These are phyloP conservation scores for Labroides dimidiatus DNA, from an alignment of 2,797 vertebrate species.

Conservation along the genomic window DNA sequence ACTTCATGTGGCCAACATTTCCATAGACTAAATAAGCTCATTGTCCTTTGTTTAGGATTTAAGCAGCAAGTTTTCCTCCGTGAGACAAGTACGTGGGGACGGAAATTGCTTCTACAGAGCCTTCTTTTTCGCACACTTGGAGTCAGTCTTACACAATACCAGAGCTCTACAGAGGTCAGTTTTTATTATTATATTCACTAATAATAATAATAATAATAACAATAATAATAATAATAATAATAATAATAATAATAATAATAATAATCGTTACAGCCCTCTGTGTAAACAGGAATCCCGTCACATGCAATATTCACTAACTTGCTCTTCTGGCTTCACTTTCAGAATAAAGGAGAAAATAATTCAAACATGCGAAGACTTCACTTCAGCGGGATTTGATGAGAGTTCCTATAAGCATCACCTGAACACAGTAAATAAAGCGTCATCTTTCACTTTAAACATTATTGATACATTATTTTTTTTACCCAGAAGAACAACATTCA, in stretches of 20 bases:
- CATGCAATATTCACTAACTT: neutral
- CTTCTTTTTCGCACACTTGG: conserved; percentile 85
- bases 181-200: no score
- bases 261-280: no score
- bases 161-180: conserved; percentile 84
- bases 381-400: conserved; percentile 79
- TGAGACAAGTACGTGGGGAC: conserved; percentile 87
- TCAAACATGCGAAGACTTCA: conserved; percentile 69
- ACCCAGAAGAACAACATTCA: no score
- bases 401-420: conserved; percentile 75
- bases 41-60: conserved; percentile 82
- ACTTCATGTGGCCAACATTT: neutral
- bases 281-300: neutral
- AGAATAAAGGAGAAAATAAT: conserved; percentile 80
- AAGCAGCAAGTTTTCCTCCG: conserved; percentile 80
- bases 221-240: no score
- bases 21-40: neutral
- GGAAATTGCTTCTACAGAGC: conserved; percentile 93
- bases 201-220: no score
- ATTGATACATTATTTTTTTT: neutral
- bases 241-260: no score
- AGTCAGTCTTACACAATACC: conserved; percentile 80
- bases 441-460: neutral
- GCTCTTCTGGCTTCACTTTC: conserved; percentile 25
- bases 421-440: conserved; percentile 66